These are phyloP conservation scores for Aphrophora alni DNA, from an alignment of 2,888 invertebrate genomes.

Conservation along the genomic window DNA sequence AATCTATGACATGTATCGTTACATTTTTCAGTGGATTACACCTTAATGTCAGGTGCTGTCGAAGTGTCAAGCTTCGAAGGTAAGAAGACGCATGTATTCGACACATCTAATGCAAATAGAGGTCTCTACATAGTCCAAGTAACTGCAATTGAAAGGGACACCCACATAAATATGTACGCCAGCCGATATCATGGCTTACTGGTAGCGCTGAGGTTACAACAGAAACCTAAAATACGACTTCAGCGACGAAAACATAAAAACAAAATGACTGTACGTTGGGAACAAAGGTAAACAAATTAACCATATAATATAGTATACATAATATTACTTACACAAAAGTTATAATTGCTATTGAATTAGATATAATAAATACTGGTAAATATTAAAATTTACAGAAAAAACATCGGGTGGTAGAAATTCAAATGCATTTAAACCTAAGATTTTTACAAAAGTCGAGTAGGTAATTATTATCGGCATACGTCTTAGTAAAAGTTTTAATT, in stretches of 20 bases:
- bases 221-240: constrained; percentile 47
- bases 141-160: constrained; percentile 50
- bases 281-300: constrained; percentile 33
- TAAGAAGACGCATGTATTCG: constrained; percentile 13
- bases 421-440: too few species aligned
- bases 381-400: too few species aligned
- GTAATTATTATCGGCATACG: too few species aligned
- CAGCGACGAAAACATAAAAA: constrained; percentile 21
- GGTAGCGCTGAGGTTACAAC: constrained; percentile 52
- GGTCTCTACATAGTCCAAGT: constrained; percentile 46
- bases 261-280: constrained; percentile 29
- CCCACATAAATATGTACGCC: constrained; percentile 56
- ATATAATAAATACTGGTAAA: too few species aligned
- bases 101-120: neutral
- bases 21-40: neutral
- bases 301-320: too few species aligned
- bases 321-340: too few species aligned
- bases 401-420: too few species aligned
- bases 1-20: too few species aligned
- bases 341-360: too few species aligned
- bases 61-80: neutral
- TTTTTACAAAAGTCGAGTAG: too few species aligned
- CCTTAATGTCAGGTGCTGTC: neutral
- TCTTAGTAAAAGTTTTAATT: too few species aligned
- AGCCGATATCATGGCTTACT: constrained; percentile 57